These are phyloP conservation scores for Thryonomys swinderianus DNA, from an alignment of 2,113 vertebrate genomes.

Conservation along the genomic window DNA sequence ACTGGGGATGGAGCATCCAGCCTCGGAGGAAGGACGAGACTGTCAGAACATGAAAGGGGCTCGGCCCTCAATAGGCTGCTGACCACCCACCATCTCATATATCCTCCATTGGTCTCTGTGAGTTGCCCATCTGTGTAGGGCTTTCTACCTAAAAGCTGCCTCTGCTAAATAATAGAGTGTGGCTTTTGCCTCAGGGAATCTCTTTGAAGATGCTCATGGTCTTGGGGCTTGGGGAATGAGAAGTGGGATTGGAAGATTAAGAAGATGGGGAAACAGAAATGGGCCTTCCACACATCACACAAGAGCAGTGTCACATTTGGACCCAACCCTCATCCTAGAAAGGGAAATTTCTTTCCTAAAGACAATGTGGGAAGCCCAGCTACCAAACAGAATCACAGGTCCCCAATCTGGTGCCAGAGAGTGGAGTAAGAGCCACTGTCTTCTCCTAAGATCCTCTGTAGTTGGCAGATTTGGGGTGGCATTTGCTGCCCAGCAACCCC, in stretches of 20 bases:
- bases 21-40: background rate
- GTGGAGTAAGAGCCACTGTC: background rate
- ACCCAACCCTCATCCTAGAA: background rate
- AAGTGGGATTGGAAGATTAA: background rate
- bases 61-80: background rate
- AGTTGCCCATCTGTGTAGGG: background rate
- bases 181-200: background rate
- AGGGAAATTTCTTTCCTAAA: background rate
- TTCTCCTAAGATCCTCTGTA: background rate
- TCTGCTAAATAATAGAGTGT: background rate
- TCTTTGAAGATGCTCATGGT: background rate
- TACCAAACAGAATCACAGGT: background rate
- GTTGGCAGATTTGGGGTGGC: background rate
- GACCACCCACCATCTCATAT: background rate
- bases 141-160: background rate
- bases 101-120: background rate
- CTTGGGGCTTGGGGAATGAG: background rate
- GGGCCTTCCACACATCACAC: accelerated
- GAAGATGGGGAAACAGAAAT: background rate
- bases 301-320: background rate
- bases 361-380: background rate
- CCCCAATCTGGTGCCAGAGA: background rate
- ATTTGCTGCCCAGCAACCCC: background rate
- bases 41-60: background rate
- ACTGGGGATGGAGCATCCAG: background rate